phyloP scores from a whole-genome alignment of 2,113 vertebrate genomes.

The Condylura cristata region DNA sequence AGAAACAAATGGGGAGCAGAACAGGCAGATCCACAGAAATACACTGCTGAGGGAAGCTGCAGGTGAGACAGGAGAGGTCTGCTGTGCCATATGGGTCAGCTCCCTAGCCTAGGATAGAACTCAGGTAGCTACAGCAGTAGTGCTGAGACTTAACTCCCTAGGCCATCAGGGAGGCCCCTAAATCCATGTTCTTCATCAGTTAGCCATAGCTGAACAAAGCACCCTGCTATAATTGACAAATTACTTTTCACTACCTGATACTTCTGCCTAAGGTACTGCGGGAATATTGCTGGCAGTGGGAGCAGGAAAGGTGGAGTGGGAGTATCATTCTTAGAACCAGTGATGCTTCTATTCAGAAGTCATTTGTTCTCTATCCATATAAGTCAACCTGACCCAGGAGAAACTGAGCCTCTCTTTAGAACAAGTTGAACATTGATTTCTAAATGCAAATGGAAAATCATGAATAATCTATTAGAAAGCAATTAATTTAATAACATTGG shows the following conservation, averaged over 20 bases:
- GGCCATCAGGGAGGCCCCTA: not conserved
- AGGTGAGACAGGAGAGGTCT: too few species aligned
- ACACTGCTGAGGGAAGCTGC: too few species aligned
- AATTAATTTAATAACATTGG: slow-evolving; percentile 60
- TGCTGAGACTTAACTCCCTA: too few species aligned
- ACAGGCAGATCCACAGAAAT: too few species aligned
- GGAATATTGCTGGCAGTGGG: not conserved
- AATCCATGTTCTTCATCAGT: not conserved
- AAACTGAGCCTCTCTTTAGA: slow-evolving; percentile 50
- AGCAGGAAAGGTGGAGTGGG: not conserved
- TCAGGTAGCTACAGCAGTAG: too few species aligned
- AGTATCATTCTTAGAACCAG: not conserved
- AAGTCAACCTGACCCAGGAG: slow-evolving; percentile 62
- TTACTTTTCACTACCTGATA: not conserved
- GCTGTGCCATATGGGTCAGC: too few species aligned
- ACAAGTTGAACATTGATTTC: slow-evolving; percentile 62
- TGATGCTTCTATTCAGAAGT: slow-evolving; percentile 13
- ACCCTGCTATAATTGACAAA: not conserved
- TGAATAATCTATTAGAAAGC: slow-evolving; percentile 59
- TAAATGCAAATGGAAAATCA: slow-evolving; percentile 62
- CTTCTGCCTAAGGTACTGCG: not conserved
- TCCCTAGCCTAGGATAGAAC: too few species aligned
- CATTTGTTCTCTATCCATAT: not conserved
- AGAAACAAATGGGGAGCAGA: too few species aligned
- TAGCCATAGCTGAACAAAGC: not conserved